Percentiles rank a stretch among this genome's conserved stretches.
These are phyloP conservation scores for Platerodrilus igneus DNA, from an alignment of 2,888 invertebrate species.

Conservation along the genomic window DNA sequence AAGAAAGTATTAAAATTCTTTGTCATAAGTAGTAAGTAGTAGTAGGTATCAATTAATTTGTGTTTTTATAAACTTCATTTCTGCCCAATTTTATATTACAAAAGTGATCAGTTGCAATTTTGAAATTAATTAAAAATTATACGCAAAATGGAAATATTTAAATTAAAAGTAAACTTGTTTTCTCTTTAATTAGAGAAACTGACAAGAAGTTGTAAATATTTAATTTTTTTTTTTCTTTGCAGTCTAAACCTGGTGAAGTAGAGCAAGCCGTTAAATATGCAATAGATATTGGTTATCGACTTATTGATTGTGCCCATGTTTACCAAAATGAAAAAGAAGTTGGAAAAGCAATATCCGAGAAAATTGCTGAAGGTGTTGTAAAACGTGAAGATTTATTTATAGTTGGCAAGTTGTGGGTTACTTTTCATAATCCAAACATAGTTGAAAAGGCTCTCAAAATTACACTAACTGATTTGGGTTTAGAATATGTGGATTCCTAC, in stretches of 20 bases:
- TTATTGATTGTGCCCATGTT: slow-evolving; percentile 70
- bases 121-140: too few species aligned
- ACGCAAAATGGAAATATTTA: too few species aligned
- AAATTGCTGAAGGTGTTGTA: slow-evolving; percentile 62
- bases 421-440: slow-evolving; percentile 69
- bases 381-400: slow-evolving; percentile 69
- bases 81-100: too few species aligned
- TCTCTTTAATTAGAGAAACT: too few species aligned
- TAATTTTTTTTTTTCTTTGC: slow-evolving; percentile 56
- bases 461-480: slow-evolving; percentile 50
- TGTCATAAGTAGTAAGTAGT: too few species aligned
- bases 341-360: slow-evolving; percentile 62
- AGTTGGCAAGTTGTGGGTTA: slow-evolving; percentile 85
- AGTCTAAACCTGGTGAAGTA: slow-evolving; percentile 64
- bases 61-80: too few species aligned
- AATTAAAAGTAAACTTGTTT: too few species aligned
- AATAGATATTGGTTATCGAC: slow-evolving; percentile 73
- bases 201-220: too few species aligned
- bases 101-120: too few species aligned
- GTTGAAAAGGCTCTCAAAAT: slow-evolving; percentile 42
- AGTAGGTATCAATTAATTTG: too few species aligned
- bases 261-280: slow-evolving; percentile 68
- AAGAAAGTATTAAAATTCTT: too few species aligned
- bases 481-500: slow-evolving; percentile 54
- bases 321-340: slow-evolving; percentile 76